A percentile compares a stretch with the other conserved stretches of the same genome.
Evolutionary conservation across 2,888 invertebrate species (phyloP).

Genomic region (Kryphioiulus occultus): DNA sequence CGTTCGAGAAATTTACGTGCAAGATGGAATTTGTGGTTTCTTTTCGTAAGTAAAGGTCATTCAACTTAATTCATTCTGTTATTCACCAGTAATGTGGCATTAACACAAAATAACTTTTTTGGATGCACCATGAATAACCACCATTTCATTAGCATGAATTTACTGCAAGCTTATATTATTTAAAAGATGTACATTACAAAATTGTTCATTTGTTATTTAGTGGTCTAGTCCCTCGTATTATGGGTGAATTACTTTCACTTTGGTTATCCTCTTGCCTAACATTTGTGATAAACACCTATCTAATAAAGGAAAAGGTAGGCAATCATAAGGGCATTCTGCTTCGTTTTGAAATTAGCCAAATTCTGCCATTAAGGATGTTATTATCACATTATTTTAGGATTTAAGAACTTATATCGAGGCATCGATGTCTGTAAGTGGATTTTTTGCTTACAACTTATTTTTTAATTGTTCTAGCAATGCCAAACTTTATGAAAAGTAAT

Average conservation of each 20-base stretch:
- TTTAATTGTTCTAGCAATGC: slow-evolving; percentile 59
- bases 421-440: slow-evolving; percentile 32
- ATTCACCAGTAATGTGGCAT: background rate
- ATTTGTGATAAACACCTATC: slow-evolving; percentile 32
- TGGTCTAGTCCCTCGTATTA: slow-evolving; percentile 84
- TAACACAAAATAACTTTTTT: background rate
- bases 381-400: background rate
- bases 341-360: background rate
- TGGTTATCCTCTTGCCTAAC: slow-evolving; percentile 65
- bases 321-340: background rate
- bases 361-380: background rate
- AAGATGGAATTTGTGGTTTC: slow-evolving; percentile 82
- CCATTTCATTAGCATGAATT: too few species aligned
- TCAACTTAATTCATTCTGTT: background rate
- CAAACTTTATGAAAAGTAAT: background rate
- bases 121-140: too few species aligned
- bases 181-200: background rate
- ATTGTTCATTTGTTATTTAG: slow-evolving; percentile 70
- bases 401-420: background rate
- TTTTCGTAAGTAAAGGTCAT: slow-evolving; percentile 61
- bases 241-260: slow-evolving; percentile 83
- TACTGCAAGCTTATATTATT: background rate
- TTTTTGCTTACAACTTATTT: slow-evolving; percentile 76
- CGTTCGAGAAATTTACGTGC: slow-evolving; percentile 79
- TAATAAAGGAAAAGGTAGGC: slow-evolving; percentile 8